Evolutionary conservation across 2,888 invertebrate species (phyloP).

Genomic region (Oconnorella tubifera): DNA sequence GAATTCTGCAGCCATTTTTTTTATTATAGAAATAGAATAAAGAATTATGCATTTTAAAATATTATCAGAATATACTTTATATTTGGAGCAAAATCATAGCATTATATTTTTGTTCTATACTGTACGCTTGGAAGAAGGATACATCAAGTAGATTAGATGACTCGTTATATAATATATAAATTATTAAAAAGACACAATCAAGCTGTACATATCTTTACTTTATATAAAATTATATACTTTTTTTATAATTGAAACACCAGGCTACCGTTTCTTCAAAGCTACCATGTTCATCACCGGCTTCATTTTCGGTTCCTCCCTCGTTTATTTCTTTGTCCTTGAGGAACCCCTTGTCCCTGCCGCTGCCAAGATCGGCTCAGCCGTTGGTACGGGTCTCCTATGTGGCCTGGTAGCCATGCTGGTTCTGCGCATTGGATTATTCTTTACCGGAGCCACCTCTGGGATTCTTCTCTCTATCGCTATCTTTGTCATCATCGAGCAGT

Average conservation of each 20-base stretch:
- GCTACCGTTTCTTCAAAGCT: conserved; percentile 17
- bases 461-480: conserved; percentile 4
- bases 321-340: conserved; percentile 13
- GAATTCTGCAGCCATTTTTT: neutral
- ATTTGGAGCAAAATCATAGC: neutral
- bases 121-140: too few relatives aligned
- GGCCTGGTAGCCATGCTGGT: conserved; percentile 13
- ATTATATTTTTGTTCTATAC: too few relatives aligned
- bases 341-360: neutral
- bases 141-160: too few relatives aligned
- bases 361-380: conserved; percentile 10
- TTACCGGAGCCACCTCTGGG: conserved; percentile 9
- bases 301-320: conserved; percentile 11
- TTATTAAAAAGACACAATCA: too few relatives aligned
- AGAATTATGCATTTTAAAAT: neutral
- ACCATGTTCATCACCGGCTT: conserved; percentile 14
- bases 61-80: neutral
- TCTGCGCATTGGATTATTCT: conserved; percentile 5
- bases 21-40: neutral
- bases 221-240: too few relatives aligned
- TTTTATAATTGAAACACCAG: conserved; percentile 1
- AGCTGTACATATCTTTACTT: too few relatives aligned
- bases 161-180: too few relatives aligned
- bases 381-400: conserved; percentile 8
- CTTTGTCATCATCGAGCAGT: conserved; percentile 7